Conservation (phyloP, 2,113 vertebrate genomes). For the Hydrolagus affinis region DNA sequence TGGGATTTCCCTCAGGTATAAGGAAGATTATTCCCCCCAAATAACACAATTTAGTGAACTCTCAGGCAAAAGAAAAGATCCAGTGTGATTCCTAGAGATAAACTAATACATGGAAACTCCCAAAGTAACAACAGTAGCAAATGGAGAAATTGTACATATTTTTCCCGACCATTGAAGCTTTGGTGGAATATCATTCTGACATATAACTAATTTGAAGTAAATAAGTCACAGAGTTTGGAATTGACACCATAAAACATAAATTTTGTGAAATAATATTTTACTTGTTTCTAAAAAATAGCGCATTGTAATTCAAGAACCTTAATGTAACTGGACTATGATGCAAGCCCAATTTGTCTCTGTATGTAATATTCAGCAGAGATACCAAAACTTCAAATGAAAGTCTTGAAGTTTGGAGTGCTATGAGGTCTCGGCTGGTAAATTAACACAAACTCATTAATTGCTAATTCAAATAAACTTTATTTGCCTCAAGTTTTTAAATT, state of each 20-base stretch:
- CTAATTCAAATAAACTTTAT: conserved; percentile 30
- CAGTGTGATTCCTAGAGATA: conserved; percentile 1
- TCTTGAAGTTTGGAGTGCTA: conserved; percentile 14
- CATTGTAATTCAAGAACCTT: background rate
- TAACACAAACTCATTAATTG: conserved; percentile 27
- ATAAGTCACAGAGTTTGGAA: background rate
- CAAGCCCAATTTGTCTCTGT: background rate
- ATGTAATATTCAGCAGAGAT: conserved; percentile 13
- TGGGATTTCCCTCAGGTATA: background rate
- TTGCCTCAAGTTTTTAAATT: conserved; percentile 25
- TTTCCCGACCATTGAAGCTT: background rate
- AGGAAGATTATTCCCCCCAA: conserved; percentile 14
- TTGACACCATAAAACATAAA: conserved; percentile 6
- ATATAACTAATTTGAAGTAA: too few relatives aligned
- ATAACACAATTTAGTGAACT: background rate
- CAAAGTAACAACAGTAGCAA: background rate
- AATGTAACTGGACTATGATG: background rate
- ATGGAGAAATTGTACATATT: background rate
- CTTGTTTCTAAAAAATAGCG: background rate
- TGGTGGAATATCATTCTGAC: background rate
- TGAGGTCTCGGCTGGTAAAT: conserved; percentile 19
- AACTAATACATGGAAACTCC: conserved; percentile 8
- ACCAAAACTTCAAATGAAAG: conserved; percentile 13
- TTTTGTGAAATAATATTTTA: background rate
- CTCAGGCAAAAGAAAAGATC: background rate